Conservation (phyloP, 1,140 invertebrate species). For the Euura lappo region DNA sequence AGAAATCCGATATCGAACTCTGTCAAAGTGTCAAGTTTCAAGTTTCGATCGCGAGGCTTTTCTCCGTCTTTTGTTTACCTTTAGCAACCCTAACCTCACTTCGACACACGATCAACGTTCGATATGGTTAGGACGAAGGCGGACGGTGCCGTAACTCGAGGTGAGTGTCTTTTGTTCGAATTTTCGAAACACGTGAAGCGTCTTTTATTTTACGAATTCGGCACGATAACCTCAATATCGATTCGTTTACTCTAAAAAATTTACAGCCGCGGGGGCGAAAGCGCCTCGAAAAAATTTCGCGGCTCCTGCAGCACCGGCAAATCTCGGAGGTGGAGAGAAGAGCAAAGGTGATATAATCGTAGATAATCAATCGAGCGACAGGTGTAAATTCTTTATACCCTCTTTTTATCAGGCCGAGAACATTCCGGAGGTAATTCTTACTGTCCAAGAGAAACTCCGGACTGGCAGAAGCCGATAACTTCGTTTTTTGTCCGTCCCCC, state of each 20-base stretch:
- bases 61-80: no score
- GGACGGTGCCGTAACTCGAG: not conserved
- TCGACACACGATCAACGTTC: no score
- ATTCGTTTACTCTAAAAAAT: not conserved
- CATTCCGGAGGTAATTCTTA: conserved; percentile 58
- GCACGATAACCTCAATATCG: not conserved
- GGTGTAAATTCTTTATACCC: not conserved
- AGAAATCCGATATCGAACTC: no score
- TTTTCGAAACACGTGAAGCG: not conserved
- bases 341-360: not conserved
- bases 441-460: conserved; percentile 59
- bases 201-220: not conserved
- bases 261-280: not conserved
- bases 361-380: not conserved
- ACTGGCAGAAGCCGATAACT: conserved; percentile 63
- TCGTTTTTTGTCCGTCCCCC: conserved; percentile 47
- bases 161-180: not conserved
- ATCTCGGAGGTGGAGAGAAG: no score
- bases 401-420: conserved; percentile 20
- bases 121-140: not conserved
- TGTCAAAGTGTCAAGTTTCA: no score
- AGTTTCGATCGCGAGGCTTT: no score
- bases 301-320: not conserved
- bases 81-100: no score
- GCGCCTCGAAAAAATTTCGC: not conserved